phyloP scores from a whole-genome alignment of 2,888 invertebrate genomes.

The Lobophora halterata region DNA sequence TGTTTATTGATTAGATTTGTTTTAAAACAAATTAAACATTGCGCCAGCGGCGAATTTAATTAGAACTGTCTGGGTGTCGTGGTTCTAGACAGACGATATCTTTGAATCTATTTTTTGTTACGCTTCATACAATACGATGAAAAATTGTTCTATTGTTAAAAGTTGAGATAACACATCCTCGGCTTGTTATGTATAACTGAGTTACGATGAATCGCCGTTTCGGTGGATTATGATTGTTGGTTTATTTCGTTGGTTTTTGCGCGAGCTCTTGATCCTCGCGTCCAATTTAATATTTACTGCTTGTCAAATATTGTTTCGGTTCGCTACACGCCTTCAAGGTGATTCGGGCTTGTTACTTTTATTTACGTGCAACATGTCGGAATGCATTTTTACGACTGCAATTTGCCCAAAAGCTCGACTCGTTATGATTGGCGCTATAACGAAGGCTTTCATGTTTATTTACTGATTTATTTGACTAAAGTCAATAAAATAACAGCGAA shows the following conservation, averaged over 20 bases:
- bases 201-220: slow-evolving; percentile 63
- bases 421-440: slow-evolving; percentile 49
- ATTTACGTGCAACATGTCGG: slow-evolving; percentile 54
- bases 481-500: neutral
- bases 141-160: slow-evolving; percentile 66
- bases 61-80: slow-evolving; percentile 55
- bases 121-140: slow-evolving; percentile 50
- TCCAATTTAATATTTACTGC: slow-evolving; percentile 70
- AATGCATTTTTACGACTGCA: slow-evolving; percentile 55
- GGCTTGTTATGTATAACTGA: slow-evolving; percentile 60
- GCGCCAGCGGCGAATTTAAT: slow-evolving; percentile 63
- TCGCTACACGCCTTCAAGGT: slow-evolving; percentile 48
- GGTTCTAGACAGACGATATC: slow-evolving; percentile 47
- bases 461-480: slow-evolving; percentile 38
- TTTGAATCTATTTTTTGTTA: slow-evolving; percentile 56
- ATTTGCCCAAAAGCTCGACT: slow-evolving; percentile 47
- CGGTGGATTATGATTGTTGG: slow-evolving; percentile 52
- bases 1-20: slow-evolving; percentile 69
- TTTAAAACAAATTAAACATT: slow-evolving; percentile 66
- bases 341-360: slow-evolving; percentile 55
- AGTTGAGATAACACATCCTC: slow-evolving; percentile 58
- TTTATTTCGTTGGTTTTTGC: slow-evolving; percentile 49
- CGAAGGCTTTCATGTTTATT: slow-evolving; percentile 33
- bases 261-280: slow-evolving; percentile 58
- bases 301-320: slow-evolving; percentile 64